Conservation (phyloP, 2,113 vertebrate species). For the Corydoras sp. region DNA sequence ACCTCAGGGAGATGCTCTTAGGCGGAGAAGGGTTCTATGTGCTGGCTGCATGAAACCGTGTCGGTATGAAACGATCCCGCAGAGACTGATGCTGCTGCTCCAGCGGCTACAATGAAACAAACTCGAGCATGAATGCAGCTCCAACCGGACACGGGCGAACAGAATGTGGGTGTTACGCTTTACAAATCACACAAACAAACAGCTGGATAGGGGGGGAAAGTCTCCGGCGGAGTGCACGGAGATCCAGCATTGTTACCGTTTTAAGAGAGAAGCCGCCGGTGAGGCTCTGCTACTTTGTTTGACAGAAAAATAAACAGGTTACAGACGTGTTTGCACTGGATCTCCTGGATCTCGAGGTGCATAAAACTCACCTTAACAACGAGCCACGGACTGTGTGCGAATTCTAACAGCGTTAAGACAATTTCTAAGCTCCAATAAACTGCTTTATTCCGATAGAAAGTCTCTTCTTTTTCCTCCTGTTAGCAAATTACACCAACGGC, state of each 20-base stretch:
- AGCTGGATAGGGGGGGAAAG: not conserved
- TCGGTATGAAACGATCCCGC: no score
- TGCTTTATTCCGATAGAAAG: constrained; percentile 12
- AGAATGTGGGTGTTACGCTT: no score
- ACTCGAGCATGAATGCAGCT: no score
- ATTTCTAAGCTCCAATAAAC: constrained; percentile 2
- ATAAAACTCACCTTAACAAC: constrained; percentile 49
- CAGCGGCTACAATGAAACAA: no score
- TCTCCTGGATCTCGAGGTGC: not conserved
- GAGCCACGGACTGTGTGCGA: constrained; percentile 10
- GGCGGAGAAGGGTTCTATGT: no score
- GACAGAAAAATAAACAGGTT: constrained; percentile 68
- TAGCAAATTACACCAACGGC: constrained; percentile 56
- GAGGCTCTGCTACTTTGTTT: constrained; percentile 64
- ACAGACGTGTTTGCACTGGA: constrained; percentile 47
- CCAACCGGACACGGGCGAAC: no score
- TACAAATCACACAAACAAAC: not conserved
- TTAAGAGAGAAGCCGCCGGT: constrained; percentile 51
- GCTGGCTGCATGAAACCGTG: no score
- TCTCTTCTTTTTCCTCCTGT: constrained; percentile 51
- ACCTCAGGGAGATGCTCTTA: no score
- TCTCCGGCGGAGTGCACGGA: not conserved
- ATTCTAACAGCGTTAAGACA: constrained; percentile 27
- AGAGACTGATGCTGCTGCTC: no score
- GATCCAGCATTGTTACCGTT: not conserved